Conservation (phyloP, 2,113 vertebrate species). For the Gracilinanus agilis region DNA sequence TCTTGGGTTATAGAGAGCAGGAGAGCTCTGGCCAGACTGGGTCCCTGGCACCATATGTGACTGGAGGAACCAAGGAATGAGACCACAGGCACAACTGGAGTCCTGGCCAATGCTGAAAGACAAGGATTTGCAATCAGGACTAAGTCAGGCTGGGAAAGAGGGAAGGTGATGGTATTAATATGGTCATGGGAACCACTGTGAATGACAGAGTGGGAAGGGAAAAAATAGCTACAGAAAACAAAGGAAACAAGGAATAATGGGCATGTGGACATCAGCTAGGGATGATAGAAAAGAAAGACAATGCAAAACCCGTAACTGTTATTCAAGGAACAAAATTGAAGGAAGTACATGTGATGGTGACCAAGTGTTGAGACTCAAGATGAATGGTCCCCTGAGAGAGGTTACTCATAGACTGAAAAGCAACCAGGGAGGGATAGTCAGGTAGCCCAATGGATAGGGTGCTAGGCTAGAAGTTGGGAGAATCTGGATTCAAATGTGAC, state of each 20-base stretch:
- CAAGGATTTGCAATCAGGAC: background rate
- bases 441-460: too few species aligned
- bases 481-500: too few species aligned
- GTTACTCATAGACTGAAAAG: background rate
- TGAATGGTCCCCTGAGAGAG: background rate
- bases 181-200: background rate
- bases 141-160: background rate
- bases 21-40: background rate
- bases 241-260: background rate
- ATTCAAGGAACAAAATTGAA: constrained; percentile 27
- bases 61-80: background rate
- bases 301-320: background rate
- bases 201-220: background rate
- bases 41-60: background rate
- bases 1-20: background rate
- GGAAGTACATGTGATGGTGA: background rate
- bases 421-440: background rate
- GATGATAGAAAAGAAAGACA: constrained; percentile 38
- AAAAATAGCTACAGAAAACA: background rate
- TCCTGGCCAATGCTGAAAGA: background rate
- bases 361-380: background rate
- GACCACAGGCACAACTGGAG: background rate
- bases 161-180: background rate
- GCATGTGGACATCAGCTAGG: background rate
- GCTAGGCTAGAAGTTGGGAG: too few species aligned